Base-by-base conservation (phyloP, 2,888 invertebrate species). In the Elaeidobius kamerunicus region DNA sequence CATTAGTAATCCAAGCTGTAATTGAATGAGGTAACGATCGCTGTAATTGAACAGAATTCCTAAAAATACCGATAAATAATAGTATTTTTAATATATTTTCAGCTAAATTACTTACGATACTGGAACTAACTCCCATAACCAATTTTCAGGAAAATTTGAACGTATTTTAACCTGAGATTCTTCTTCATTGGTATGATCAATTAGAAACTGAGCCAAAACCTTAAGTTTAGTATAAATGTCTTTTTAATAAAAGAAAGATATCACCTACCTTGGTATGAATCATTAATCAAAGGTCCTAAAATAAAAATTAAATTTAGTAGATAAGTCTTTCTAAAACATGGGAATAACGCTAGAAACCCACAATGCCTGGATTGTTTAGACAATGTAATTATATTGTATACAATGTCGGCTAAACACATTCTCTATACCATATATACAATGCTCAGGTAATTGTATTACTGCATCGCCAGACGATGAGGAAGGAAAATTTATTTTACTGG, bases 71-170 rank as follows among this genome's bases (percentile, higher is more conserved):
- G 4, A 6, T 9, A 23, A 46, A 23, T 6, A 4, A 23, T n/a
- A n/a, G n/a, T n/a, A 23, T 6, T 23, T 23, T 4, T 23, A 23
- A 23, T 23, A 23, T 6, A 23, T 9, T 23, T 4, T 23, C 23
- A 23, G 9, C 23, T 23, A 6, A 20, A 9, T 11, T 9, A 57
- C 56, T 58, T 67, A 77, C 77, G 73, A 73, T 6, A 74, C 72
- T 9, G 75, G 71, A 15, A 76, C 68, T 34, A 82, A 63, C 12
- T 84, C 81, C 85, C 85, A 85, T 1, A 85, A 68, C 85, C 85
- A 85, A 0, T 84, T 82, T 76, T 85, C 79, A 1, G 79, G 79
- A 56, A 78, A 78, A 55, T 71, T 74, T 0, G 76, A 74, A 48
- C 79, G 60, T 2, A 72, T 66, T 2, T 69, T 63, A 2, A 69